These are phyloP conservation scores for Castor canadensis DNA, from an alignment of 2,113 vertebrate species.

Conservation along the genomic window DNA sequence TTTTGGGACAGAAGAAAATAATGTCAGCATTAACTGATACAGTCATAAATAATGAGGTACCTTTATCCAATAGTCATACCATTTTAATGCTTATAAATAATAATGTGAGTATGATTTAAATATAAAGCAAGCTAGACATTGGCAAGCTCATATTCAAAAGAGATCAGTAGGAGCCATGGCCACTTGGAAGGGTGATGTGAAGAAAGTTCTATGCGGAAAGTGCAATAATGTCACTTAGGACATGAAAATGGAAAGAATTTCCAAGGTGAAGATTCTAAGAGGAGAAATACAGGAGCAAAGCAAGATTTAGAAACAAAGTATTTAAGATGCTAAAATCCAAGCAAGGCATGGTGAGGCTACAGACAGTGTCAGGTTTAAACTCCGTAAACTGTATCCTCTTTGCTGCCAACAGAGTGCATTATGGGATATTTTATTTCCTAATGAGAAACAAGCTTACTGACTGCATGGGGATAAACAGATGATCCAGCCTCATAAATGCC, in stretches of 20 bases:
- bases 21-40: neutral
- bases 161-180: neutral
- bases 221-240: neutral
- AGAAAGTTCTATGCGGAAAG: neutral
- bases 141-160: neutral
- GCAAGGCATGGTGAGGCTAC: neutral
- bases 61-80: neutral
- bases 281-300: neutral
- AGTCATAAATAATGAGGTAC: neutral
- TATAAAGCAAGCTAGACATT: neutral
- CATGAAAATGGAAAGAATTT: fast-evolving
- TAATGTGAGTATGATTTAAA: neutral
- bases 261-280: neutral
- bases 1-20: neutral
- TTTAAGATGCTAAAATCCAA: neutral
- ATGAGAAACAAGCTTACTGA: neutral
- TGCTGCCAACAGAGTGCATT: neutral
- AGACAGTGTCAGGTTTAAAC: neutral
- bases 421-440: neutral
- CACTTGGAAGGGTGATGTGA: neutral
- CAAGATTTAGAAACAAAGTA: neutral
- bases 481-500: neutral
- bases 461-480: too few relatives aligned
- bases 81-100: neutral
- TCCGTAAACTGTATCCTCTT: neutral